Percentiles rank a stretch among this genome's conserved stretches.
Evolutionary conservation across 2,797 vertebrate genomes (phyloP).

Genomic region (Notoglanidium macrostoma): DNA sequence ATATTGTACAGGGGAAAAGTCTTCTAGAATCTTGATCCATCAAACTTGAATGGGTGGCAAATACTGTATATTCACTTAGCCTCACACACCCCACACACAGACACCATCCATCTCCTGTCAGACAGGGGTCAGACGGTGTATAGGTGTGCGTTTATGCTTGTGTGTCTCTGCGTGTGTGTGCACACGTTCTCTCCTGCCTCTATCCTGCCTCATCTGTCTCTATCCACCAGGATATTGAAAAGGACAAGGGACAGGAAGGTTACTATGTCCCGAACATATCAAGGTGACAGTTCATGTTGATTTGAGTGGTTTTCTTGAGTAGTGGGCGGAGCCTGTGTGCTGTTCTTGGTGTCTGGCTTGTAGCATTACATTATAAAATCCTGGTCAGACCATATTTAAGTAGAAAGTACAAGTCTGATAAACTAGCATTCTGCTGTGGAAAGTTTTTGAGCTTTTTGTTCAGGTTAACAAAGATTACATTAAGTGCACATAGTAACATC

Average conservation of each 20-base stretch:
- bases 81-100: constrained; percentile 29
- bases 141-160: background rate
- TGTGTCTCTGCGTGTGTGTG: background rate
- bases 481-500: background rate
- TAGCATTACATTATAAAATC: background rate
- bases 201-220: constrained; percentile 14
- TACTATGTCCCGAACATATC: background rate
- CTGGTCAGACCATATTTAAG: background rate
- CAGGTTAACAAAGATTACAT: background rate
- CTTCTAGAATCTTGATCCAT: constrained; percentile 10
- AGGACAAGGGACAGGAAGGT: constrained; percentile 22
- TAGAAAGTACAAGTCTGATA: background rate
- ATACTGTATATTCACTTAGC: background rate
- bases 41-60: constrained; percentile 16
- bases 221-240: background rate
- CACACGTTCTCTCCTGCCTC: constrained; percentile 4
- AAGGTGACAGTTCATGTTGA: constrained; percentile 20
- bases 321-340: background rate
- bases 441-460: background rate
- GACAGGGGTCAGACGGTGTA: background rate
- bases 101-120: constrained; percentile 34
- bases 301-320: background rate
- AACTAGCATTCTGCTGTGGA: background rate
- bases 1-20: constrained; percentile 28
- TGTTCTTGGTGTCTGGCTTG: background rate